Evolutionary conservation across 2,888 invertebrate genomes (phyloP), one percentile per base, ranked within the genome.

Genomic region (Malthinus flaveolus): DNA sequence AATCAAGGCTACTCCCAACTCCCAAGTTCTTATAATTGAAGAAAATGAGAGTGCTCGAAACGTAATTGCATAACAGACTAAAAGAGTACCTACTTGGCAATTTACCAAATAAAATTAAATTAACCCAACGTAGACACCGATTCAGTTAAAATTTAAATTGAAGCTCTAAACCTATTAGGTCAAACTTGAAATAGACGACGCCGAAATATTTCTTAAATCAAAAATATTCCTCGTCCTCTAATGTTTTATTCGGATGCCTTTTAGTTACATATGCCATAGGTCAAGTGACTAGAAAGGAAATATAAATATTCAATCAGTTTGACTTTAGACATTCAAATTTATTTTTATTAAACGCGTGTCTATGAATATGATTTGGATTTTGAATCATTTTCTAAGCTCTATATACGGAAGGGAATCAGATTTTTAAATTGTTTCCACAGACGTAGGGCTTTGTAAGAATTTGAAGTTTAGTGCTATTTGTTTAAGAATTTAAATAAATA

Each of bases 71-170:
- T 54, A 59, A 53, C 59, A 47, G 49, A 48, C 23, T 54, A 59
- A 53, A 53, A 47, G 34, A 48, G 49, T 39, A 54, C 54, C 59
- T 57, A 48, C 48, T 49, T 59, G 59, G 59, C 59, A 59, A 59
- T 59, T 53, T 54, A 54, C 53, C 53, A 59, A 59, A 58, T 58
- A 58, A 58, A 58, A 59, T 59, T 59, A 59, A 53, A 59, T 59
- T 59, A 56, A 49, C 53, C 45, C 49, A 53, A 54, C 23, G 53
- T 44, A 54, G 53, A 54, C 52, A 49, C 52, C 52, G 52, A 58
- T 58, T 52, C 47, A 39, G 51, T 52, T 52, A 44, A 49, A 52
- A 58, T 58, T 48, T 58, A 53, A 49, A 53, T 58, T 58, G 39
- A 58, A 52, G 52, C 33, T 42, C 32, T 12, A 47, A 42, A 13